Evolutionary conservation across 2,113 vertebrate species (phyloP).

Genomic region (Sorex fumeus): DNA sequence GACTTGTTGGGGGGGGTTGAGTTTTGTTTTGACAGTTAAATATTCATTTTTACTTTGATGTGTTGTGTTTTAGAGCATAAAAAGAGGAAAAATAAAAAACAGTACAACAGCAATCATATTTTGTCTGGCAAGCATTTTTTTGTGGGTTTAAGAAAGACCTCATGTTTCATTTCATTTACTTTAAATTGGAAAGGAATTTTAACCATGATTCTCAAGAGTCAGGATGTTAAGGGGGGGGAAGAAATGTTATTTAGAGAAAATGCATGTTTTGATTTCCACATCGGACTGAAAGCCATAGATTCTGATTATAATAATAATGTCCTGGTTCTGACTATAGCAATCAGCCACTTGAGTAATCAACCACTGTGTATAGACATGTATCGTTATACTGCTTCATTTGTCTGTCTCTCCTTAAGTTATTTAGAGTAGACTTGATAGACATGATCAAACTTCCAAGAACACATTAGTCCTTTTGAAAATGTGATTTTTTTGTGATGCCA

Average conservation of each 20-base stretch:
- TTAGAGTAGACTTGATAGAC: conserved; percentile 42
- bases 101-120: conserved; percentile 64
- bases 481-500: too few relatives aligned
- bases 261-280: conserved; percentile 75
- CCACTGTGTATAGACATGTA: neutral
- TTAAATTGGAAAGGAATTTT: conserved; percentile 84
- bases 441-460: conserved; percentile 48
- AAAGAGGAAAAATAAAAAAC: conserved; percentile 53
- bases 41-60: conserved; percentile 72
- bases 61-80: conserved; percentile 63
- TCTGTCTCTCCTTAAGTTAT: neutral
- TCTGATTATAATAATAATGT: conserved; percentile 60
- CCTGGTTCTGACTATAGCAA: conserved; percentile 19
- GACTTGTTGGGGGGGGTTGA: neutral
- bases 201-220: conserved; percentile 82
- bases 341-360: conserved; percentile 36
- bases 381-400: conserved; percentile 9
- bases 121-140: conserved; percentile 78
- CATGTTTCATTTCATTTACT: conserved; percentile 85
- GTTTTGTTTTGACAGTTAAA: conserved; percentile 78
- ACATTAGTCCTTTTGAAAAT: conserved; percentile 32
- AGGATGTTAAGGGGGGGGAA: conserved; percentile 10
- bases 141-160: conserved; percentile 78
- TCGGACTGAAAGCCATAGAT: conserved; percentile 49
- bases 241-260: conserved; percentile 82